Base-by-base conservation (phyloP, 2,888 invertebrate species). In the Archips crataeganus region DNA sequence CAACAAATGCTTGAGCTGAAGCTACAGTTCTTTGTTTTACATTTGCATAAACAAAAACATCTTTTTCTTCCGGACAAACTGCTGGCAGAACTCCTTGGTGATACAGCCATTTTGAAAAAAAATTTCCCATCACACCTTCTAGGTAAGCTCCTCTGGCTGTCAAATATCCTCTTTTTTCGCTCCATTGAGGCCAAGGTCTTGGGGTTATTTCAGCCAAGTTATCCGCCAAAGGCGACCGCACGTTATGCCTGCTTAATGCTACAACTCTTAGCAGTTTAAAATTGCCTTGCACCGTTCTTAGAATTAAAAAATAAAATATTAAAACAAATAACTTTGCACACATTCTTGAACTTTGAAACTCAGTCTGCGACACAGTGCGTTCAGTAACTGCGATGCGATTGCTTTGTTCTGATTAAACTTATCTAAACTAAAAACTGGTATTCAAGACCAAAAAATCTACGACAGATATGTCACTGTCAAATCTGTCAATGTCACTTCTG, bases 41-140 rank as follows among this genome's bases (percentile, higher is more conserved):
- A 77, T 93, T 91, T 0, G 94, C 86, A 78, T 93, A 92, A 2
- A 89, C 86, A 84, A 82, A 92, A 67, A 93, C 87, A 4, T 79
- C 80, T 15, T 88, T 79, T 74, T 89, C 84, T 2, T 77, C 75
- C 0, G 93, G 93, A 77, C 91, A 89, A 9, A 23, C 23, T 15
- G 78, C 10, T 0, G 80, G 54, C 54, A 90, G 70, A 49, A 92
- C 73, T 15, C 82, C 83, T 77, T 87, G 79, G 74, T 84, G 68
- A n/a, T 68, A 74, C 10, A 91, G 81, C 90, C 90, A 90, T 0
- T 79, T 63, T 34, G 77, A 77, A 57, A 91, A 88, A 76, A 80
- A 91, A 65, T 79, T 80, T 11, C 91, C 92, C 89, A 92, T 89
- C 74, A 76, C 87, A 8, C 90, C 89, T 86, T 92, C 92, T 11